These are phyloP conservation scores for Dexiosoma caninum DNA, from an alignment of 2,888 invertebrate genomes.

Conservation along the genomic window DNA sequence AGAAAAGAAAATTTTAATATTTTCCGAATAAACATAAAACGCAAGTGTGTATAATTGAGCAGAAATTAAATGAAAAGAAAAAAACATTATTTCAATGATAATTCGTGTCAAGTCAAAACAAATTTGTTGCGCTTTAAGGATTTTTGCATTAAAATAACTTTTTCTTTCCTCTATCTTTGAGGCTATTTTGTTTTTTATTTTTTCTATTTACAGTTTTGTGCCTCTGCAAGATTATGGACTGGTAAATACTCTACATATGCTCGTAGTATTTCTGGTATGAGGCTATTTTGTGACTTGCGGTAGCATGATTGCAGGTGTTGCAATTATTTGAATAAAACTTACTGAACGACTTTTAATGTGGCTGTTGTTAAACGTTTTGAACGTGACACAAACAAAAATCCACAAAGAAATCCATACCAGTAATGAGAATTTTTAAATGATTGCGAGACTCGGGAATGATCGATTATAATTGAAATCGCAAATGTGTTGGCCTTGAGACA, in stretches of 20 bases:
- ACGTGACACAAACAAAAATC: conserved; percentile 44
- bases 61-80: too few relatives aligned
- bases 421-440: neutral
- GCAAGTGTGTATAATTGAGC: neutral
- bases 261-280: conserved; percentile 1
- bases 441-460: too few relatives aligned
- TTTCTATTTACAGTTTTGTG: too few relatives aligned
- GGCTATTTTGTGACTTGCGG: conserved; percentile 5
- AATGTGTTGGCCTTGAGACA: too few relatives aligned
- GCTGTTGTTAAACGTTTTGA: conserved; percentile 25
- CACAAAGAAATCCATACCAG: conserved; percentile 15
- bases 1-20: neutral
- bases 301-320: conserved; percentile 37
- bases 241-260: neutral
- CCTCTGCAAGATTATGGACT: neutral
- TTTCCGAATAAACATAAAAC: neutral
- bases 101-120: conserved; percentile 60
- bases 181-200: neutral
- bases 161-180: conserved; percentile 33
- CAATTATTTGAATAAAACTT: conserved; percentile 44
- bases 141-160: conserved; percentile 46
- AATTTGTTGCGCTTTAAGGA: conserved; percentile 60
- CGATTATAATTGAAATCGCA: too few relatives aligned
- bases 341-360: conserved; percentile 52
- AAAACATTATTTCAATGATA: conserved; percentile 40